Base-by-base conservation (phyloP, 1,140 invertebrate species). In the Mercenaria mercenaria region DNA sequence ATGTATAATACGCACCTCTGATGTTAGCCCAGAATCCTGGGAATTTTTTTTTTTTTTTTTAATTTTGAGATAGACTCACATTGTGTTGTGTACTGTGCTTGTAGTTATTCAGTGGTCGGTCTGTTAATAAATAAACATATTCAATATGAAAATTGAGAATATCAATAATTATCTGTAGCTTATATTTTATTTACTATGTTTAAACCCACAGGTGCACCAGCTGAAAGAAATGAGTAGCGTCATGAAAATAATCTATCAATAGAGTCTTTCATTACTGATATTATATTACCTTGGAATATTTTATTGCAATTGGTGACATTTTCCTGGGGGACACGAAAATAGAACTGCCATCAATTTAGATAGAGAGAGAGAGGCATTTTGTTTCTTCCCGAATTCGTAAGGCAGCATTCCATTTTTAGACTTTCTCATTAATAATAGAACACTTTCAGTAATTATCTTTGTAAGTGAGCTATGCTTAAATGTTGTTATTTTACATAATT, bases 401-500 rank as follows among this genome's bases (percentile, higher is more conserved):
- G 43, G 18, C 43, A 47, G 2, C 20, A 13, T 56, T 56, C 29
- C 29, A 67, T 67, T 29, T 67, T 32, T 32, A 67, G 61, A 67
- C 61, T 67, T 67, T 67, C 61, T 67, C 61, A 32, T 67, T 67
- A 67, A 67, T 67, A 67, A 67, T 32, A 67, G 61, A 67, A 67
- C 32, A 67, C 52, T 20, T 20, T 23, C 52, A 56, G 20, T 56
- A 56, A 56, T 56, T 56, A 23, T 56, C 52, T 56, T 56, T 56
- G 3, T 56, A 20, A n/a, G n/a, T n/a, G n/a, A n/a, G n/a, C n/a
- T n/a, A n/a, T n/a, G n/a, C n/a, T n/a, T n/a, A n/a, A n/a, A n/a
- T n/a, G n/a, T n/a, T n/a, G n/a, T n/a, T n/a, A n/a, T n/a, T n/a
- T n/a, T n/a, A n/a, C n/a, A n/a, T n/a, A n/a, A n/a, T n/a, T n/a